A percentile compares a stretch with the other conserved stretches of the same genome.
phyloP scores from a whole-genome alignment of 2,888 invertebrate species.

The Tribolium freemani region DNA sequence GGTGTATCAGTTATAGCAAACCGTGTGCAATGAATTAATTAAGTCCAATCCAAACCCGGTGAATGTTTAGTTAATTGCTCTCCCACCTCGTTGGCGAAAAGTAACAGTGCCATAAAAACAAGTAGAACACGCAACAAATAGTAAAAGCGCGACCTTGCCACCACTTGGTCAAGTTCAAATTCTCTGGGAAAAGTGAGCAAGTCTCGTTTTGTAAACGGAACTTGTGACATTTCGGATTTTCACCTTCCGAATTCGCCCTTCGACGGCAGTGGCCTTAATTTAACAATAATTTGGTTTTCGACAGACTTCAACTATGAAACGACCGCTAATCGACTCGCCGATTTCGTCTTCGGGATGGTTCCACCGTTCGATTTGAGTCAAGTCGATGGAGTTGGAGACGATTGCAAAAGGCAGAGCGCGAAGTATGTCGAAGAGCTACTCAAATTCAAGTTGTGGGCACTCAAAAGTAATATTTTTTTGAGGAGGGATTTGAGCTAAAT shows the following conservation, averaged over 20 bases:
- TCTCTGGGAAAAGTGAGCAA: background rate
- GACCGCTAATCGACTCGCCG: constrained; percentile 57
- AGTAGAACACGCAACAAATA: background rate
- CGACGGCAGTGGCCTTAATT: constrained; percentile 3
- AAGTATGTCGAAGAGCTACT: constrained; percentile 61
- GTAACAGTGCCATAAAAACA: background rate
- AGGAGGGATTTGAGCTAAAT: no score
- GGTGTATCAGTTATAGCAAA: background rate
- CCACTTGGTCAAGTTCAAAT: constrained; percentile 27
- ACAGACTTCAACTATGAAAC: constrained; percentile 59
- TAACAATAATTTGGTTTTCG: background rate
- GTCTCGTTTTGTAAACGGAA: background rate
- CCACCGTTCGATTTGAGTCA: constrained; percentile 64
- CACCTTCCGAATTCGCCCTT: constrained; percentile 12
- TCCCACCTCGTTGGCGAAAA: background rate
- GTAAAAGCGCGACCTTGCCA: constrained; percentile 17
- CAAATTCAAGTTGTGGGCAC: constrained; percentile 65
- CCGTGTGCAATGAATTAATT: constrained; percentile 15
- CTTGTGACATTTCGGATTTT: constrained; percentile 10
- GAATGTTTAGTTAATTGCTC: constrained; percentile 16
- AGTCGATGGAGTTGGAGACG: constrained; percentile 57
- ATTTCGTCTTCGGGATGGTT: constrained; percentile 56
- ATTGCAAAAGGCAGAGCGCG: constrained; percentile 61
- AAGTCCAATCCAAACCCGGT: background rate
- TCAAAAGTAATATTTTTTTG: constrained; percentile 60